phyloP scores from a whole-genome alignment of 2,888 invertebrate species.

The Trachelus tabidus region DNA sequence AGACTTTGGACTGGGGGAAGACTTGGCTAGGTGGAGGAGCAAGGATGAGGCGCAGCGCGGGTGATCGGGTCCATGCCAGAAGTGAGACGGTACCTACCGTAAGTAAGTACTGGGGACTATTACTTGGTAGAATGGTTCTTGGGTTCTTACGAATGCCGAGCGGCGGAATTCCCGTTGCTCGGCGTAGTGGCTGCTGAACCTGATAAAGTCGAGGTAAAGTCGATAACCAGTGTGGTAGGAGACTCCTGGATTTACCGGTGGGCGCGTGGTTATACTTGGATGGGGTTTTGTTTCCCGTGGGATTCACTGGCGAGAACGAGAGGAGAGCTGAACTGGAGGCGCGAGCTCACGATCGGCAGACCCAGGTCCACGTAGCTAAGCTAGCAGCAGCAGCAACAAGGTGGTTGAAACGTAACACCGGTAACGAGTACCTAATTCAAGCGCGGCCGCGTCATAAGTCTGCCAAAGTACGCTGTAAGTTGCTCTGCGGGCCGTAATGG shows the following conservation, averaged over 20 bases:
- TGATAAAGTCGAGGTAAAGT: neutral
- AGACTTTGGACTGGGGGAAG: neutral
- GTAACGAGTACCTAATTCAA: constrained; percentile 62
- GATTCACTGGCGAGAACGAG: neutral
- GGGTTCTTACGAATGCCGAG: neutral
- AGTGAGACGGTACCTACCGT: neutral
- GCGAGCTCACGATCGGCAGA: neutral
- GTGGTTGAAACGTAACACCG: constrained; percentile 54
- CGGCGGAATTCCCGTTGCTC: neutral
- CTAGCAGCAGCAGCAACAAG: constrained; percentile 15
- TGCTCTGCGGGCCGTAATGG: constrained; percentile 55
- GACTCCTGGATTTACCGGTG: constrained; percentile 2
- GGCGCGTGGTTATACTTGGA: neutral
- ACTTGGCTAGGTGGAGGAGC: too few relatives aligned
- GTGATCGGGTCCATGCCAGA: neutral
- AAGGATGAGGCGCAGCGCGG: neutral
- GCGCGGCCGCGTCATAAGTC: constrained; percentile 57
- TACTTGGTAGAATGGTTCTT: neutral
- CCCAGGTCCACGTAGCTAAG: neutral
- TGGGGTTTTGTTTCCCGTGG: neutral
- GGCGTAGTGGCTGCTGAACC: neutral
- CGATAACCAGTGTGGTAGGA: neutral
- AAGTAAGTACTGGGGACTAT: neutral
- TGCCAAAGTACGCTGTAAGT: constrained; percentile 58
- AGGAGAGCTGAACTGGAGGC: neutral